A percentile compares a stretch with the other conserved stretches of the same genome.
These are phyloP conservation scores for Hylomyscus alleni DNA, from an alignment of 2,797 vertebrate species.

Conservation along the genomic window DNA sequence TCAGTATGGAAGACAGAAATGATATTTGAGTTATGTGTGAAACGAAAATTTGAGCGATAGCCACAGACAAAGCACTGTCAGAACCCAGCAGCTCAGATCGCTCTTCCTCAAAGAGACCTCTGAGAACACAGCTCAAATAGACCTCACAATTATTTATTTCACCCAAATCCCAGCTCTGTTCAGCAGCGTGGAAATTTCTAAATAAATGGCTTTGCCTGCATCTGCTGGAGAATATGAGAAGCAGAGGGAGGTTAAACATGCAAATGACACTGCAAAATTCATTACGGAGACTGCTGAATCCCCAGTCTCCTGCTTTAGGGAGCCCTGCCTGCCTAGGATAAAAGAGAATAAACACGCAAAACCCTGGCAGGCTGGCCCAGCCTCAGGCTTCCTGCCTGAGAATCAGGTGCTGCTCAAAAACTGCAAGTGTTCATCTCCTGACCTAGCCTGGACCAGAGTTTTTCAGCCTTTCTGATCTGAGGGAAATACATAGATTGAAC, in stretches of 20 bases:
- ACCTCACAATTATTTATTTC: conserved; percentile 45
- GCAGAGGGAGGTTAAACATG: conserved; percentile 83
- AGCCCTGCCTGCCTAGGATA: conserved; percentile 61
- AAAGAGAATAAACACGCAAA: conserved; percentile 60
- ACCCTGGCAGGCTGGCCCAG: neutral
- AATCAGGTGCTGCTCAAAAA: conserved; percentile 60
- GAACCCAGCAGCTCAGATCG: conserved; percentile 7
- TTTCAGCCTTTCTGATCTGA: neutral
- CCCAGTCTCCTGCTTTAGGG: conserved; percentile 35
- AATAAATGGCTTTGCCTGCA: conserved; percentile 70
- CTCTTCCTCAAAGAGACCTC: conserved; percentile 44
- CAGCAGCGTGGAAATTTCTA: conserved; percentile 10
- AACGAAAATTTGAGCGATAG: conserved; percentile 14
- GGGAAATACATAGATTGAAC: too few relatives aligned
- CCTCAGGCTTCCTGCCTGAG: conserved; percentile 56
- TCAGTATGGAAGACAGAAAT: neutral
- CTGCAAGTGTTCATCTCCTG: conserved; percentile 74
- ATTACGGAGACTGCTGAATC: conserved; percentile 63
- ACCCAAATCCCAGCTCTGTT: conserved; percentile 44
- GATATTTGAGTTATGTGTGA: neutral
- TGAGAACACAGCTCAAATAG: neutral
- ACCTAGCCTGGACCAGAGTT: conserved; percentile 54
- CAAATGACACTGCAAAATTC: conserved; percentile 83
- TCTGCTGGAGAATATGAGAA: conserved; percentile 80
- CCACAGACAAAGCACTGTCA: neutral